Percentiles rank a stretch among this genome's conserved stretches.
Conservation (phyloP, 1,140 invertebrate species). For the Drosophila varians region DNA sequence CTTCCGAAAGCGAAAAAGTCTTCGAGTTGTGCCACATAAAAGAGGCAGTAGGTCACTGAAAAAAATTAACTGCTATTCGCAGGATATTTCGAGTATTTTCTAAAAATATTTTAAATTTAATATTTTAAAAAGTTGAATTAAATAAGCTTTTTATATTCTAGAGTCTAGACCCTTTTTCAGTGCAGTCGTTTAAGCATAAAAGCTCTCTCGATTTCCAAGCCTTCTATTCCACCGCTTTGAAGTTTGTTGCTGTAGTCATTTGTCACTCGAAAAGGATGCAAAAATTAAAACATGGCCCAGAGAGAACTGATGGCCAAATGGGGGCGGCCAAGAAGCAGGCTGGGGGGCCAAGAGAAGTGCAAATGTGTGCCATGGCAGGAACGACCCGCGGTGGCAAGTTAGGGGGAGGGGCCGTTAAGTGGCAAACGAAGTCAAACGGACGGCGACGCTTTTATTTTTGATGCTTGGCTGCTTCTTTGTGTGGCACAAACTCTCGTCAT, state of each 20-base stretch:
- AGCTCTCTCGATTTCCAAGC: neutral
- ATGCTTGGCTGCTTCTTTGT: slow-evolving; percentile 64
- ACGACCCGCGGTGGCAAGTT: neutral
- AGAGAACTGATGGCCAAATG: slow-evolving; percentile 29
- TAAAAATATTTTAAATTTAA: neutral
- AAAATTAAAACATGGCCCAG: slow-evolving; percentile 49
- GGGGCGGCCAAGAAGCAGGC: neutral
- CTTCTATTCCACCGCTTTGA: slow-evolving; percentile 3
- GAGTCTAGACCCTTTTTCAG: neutral
- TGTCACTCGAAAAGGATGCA: slow-evolving; percentile 58
- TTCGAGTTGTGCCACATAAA: slow-evolving; percentile 14
- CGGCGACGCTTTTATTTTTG: slow-evolving; percentile 63
- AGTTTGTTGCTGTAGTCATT: slow-evolving; percentile 79
- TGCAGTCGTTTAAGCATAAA: slow-evolving; percentile 11
- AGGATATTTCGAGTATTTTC: too few relatives aligned
- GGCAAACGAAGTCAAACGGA: slow-evolving; percentile 71
- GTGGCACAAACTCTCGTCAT: slow-evolving; percentile 20
- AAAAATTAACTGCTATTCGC: neutral
- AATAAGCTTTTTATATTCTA: neutral
- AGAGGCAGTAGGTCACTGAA: neutral
- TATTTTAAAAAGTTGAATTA: neutral
- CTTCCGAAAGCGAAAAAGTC: slow-evolving; percentile 37
- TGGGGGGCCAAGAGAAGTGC: slow-evolving; percentile 32
- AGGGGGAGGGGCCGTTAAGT: slow-evolving; percentile 44
- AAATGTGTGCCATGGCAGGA: slow-evolving; percentile 71